Percentiles rank a stretch among this genome's conserved stretches.
These are phyloP conservation scores for Psittacula derbiana DNA, from an alignment of 2,797 vertebrate species.

Conservation along the genomic window DNA sequence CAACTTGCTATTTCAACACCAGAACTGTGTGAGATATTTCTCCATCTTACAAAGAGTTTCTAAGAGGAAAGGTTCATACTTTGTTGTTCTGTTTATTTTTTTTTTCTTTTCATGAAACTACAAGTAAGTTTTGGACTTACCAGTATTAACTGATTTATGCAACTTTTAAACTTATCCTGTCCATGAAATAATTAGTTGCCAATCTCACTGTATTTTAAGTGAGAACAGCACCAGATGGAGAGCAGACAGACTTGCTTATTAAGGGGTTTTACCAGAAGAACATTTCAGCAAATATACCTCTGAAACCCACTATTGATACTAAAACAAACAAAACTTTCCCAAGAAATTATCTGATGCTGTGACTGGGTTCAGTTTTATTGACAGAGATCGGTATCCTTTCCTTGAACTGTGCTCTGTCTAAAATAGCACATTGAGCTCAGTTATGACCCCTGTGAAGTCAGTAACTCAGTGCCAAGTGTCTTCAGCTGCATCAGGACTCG, in stretches of 20 bases:
- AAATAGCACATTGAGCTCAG: neutral
- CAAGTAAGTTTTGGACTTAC: neutral
- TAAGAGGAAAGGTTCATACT: neutral
- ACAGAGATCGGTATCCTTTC: neutral
- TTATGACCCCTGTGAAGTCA: neutral
- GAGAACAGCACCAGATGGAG: conserved; percentile 36
- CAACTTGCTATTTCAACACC: accelerated
- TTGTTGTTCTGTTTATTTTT: neutral
- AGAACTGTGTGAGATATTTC: neutral
- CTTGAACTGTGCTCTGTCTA: neutral
- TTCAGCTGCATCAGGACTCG: neutral
- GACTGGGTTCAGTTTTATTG: neutral
- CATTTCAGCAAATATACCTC: neutral
- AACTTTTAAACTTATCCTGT: neutral
- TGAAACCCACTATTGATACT: neutral
- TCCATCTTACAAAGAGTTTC: neutral
- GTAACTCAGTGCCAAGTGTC: neutral
- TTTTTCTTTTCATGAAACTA: neutral
- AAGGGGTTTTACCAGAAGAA: neutral
- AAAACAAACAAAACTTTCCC: neutral
- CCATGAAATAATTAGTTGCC: conserved; percentile 6
- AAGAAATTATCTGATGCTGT: neutral
- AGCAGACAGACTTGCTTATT: neutral
- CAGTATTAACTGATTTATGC: neutral
- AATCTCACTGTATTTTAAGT: neutral